Conservation (phyloP, 2,797 vertebrate genomes). For the Vespertilio murinus region DNA sequence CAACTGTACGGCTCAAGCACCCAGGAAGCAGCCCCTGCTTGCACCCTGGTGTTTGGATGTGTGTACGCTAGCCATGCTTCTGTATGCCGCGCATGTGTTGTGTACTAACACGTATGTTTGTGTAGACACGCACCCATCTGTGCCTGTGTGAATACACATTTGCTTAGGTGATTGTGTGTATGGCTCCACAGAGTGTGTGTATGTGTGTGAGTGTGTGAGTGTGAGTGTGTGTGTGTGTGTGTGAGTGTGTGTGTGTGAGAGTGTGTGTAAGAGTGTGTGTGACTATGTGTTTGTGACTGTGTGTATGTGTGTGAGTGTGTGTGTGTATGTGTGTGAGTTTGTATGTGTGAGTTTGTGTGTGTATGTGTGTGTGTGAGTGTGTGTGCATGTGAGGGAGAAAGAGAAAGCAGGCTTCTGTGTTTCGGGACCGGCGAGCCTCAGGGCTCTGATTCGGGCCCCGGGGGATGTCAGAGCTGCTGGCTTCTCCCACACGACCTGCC, state of each 20-base stretch:
- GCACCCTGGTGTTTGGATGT: neutral
- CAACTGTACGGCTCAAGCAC: fast-evolving
- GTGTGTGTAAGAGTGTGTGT: neutral
- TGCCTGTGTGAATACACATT: no score
- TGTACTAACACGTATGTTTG: neutral
- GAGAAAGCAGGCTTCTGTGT: neutral
- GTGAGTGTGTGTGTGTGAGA: neutral
- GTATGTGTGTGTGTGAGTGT: neutral
- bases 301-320: no score
- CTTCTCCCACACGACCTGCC: fast-evolving
- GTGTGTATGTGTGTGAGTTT: neutral
- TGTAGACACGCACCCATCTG: neutral
- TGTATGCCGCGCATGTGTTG: fast-evolving
- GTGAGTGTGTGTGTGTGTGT: neutral
- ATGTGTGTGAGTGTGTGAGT: no score
- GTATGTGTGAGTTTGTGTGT: neutral
- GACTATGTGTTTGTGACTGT: neutral
- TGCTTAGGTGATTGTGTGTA: neutral
- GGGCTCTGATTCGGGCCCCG: neutral
- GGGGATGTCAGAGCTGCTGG: neutral
- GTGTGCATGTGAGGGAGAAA: neutral
- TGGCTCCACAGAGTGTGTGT: neutral
- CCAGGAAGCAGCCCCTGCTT: neutral
- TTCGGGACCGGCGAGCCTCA: neutral
- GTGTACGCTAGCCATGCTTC: neutral